These are phyloP conservation scores for Eustalomyia histrio DNA, from an alignment of 2,888 invertebrate species.

Conservation along the genomic window DNA sequence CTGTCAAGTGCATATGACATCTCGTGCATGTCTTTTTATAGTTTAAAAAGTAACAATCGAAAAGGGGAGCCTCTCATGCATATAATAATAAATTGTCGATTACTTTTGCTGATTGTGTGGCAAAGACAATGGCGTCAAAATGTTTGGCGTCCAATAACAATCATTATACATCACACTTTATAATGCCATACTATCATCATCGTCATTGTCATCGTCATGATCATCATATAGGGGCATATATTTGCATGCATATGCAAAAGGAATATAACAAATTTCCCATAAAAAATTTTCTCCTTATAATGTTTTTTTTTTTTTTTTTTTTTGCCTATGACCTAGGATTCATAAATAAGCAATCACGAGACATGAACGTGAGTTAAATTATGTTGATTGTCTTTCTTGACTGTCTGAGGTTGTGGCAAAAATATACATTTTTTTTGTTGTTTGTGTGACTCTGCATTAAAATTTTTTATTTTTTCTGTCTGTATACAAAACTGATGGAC, in stretches of 20 bases:
- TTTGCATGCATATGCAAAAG: background rate
- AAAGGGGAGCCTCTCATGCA: constrained; percentile 18
- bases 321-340: constrained; percentile 46
- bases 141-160: constrained; percentile 61
- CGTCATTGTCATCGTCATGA: background rate
- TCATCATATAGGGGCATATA: background rate
- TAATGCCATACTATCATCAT: background rate
- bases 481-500: background rate
- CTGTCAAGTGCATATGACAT: background rate
- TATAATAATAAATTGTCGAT: constrained; percentile 45
- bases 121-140: constrained; percentile 55
- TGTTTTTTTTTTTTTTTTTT: background rate
- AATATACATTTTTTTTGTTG: constrained; percentile 6
- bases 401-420: constrained; percentile 36
- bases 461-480: constrained; percentile 4
- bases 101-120: constrained; percentile 11
- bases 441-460: background rate
- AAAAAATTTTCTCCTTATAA: background rate
- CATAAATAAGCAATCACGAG: constrained; percentile 57
- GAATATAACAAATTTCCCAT: background rate
- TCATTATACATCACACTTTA: constrained; percentile 34
- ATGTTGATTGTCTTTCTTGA: constrained; percentile 36
- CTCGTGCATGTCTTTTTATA: constrained; percentile 5
- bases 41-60: background rate
- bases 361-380: constrained; percentile 56